Percentiles rank a stretch among this genome's conserved stretches.
phyloP scores from a whole-genome alignment of 2,888 invertebrate species.

The Heteropelma amictum region DNA sequence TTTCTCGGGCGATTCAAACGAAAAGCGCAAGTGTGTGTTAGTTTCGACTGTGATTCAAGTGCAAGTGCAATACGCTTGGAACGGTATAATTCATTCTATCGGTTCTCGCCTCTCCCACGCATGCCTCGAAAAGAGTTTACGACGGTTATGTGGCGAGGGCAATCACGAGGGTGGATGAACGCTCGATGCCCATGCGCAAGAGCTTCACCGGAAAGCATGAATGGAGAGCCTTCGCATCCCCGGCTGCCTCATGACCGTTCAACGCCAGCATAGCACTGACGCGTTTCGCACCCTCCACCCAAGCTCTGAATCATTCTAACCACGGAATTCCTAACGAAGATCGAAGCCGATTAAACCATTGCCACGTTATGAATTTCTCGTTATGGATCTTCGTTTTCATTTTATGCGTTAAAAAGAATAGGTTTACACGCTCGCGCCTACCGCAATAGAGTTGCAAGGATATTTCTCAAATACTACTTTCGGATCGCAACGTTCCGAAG shows the following conservation, averaged over 20 bases:
- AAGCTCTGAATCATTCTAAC: not conserved
- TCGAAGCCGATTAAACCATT: constrained; percentile 25
- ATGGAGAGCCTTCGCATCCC: constrained; percentile 50
- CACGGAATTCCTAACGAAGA: not conserved
- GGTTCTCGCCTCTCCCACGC: not conserved
- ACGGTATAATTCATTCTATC: not conserved
- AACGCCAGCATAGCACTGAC: constrained; percentile 22
- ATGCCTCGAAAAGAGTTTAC: not conserved
- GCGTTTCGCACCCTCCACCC: constrained; percentile 17
- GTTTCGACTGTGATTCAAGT: not conserved
- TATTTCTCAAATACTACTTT: too few relatives aligned
- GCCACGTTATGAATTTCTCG: too few relatives aligned
- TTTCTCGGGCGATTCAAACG: too few relatives aligned
- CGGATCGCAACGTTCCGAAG: too few relatives aligned
- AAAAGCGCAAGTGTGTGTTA: too few relatives aligned
- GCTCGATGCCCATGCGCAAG: constrained; percentile 38
- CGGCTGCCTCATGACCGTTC: constrained; percentile 40
- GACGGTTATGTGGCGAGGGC: not conserved
- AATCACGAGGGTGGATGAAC: constrained; percentile 41
- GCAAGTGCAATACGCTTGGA: not conserved
- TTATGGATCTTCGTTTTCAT: too few relatives aligned
- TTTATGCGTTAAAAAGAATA: too few relatives aligned
- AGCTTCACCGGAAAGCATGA: constrained; percentile 51
- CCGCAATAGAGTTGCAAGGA: too few relatives aligned
- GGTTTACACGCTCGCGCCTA: too few relatives aligned